Evolutionary conservation across 2,888 invertebrate species (phyloP), one percentile per base, ranked within the genome.

Genomic region (Drosophila borborema): DNA sequence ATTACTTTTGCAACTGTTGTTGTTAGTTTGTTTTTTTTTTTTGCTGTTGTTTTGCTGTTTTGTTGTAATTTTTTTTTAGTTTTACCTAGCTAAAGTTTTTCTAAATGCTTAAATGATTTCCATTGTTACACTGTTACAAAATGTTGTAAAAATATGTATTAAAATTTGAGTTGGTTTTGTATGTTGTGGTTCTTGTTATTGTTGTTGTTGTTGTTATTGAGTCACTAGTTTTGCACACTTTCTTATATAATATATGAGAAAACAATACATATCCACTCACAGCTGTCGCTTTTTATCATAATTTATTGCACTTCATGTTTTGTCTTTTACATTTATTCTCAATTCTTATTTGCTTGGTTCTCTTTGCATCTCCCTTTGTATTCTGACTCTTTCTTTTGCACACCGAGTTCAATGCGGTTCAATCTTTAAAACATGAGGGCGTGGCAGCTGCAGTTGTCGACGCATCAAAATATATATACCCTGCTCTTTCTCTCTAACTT

Each of bases 361-460:
- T 64, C 41, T 49, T 60, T 51, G 16, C 55, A 46, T 40, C 65
- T 58, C 49, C 66, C 68, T 77, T 81, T 81, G 72, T 72, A 69
- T 72, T 73, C 70, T 63, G 60, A 56, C 71, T 60, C 65, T 81
- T 87, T 86, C 82, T 74, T 74, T 73, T 48, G 72, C 81, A 66
- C 58, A 68, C 65, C 36, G 73, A 80, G 86, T 83, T 86, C 86
- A 88, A 77, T 72, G 53, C 71, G 78, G 86, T 88, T 86, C 86
- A 81, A 69, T 72, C 72, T 68, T 53, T 20, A 41, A 68, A 77
- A 20, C 28, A 58, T 48, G 43, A 66, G 64, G 67, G 77, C 54
- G 67, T 65, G 60, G 53, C 64, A 45, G 48, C 60, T 80, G 83
- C 81, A 81, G 56, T 56, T 59, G 67, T 20, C 31, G 56, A 38